A percentile compares a stretch with the other conserved stretches of the same genome.
Conservation (phyloP, 2,888 invertebrate species). For the Myopa testacea region DNA sequence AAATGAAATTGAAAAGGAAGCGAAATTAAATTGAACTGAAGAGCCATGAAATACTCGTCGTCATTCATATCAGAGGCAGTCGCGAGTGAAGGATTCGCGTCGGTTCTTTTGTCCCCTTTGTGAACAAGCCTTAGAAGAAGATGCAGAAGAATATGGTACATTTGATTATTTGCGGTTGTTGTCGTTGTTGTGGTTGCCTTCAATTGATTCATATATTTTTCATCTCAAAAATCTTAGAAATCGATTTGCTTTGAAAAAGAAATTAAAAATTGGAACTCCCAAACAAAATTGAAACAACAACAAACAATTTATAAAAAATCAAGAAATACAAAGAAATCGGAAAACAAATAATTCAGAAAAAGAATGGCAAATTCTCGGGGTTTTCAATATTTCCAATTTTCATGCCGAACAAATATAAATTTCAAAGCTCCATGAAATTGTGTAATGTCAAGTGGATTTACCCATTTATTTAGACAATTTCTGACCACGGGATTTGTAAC, state of each 20-base stretch:
- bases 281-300: no score
- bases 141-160: background rate
- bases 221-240: slow-evolving; percentile 38
- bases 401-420: no score
- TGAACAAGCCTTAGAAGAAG: background rate
- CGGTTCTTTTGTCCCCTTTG: slow-evolving; percentile 42
- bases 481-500: background rate
- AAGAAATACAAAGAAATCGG: no score
- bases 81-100: slow-evolving; percentile 36
- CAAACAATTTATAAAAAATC: no score
- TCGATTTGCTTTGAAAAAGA: slow-evolving; percentile 50
- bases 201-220: slow-evolving; percentile 26
- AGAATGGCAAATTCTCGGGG: no score
- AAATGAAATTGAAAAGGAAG: slow-evolving; percentile 33
- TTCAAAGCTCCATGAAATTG: no score
- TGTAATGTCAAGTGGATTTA: no score
- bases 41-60: slow-evolving; percentile 21
- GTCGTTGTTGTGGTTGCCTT: slow-evolving; percentile 38
- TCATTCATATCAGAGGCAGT: slow-evolving; percentile 36
- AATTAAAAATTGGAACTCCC: slow-evolving; percentile 48
- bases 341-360: no score
- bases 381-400: no score
- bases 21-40: slow-evolving; percentile 34
- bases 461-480: background rate
- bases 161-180: slow-evolving; percentile 6